phyloP scores from a whole-genome alignment of 2,888 invertebrate species.

The Schizotus pectinicornis region DNA sequence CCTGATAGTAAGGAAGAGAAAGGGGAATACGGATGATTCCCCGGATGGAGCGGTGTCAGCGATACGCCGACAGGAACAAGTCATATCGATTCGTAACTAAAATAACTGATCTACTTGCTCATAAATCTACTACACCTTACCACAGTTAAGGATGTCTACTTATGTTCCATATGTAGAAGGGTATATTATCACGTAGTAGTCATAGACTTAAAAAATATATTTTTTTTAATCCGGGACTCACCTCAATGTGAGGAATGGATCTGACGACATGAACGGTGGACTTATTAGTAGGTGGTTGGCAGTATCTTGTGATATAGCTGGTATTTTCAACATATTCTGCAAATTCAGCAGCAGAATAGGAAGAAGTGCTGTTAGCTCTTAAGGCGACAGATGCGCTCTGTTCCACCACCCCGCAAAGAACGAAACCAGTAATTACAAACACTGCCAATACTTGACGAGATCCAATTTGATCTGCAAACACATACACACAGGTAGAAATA shows the following conservation, averaged over 20 bases:
- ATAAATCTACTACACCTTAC: too few relatives aligned
- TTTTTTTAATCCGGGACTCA: slow-evolving; percentile 34
- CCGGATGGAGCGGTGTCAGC: too few relatives aligned
- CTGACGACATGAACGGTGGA: slow-evolving; percentile 53
- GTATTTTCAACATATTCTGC: slow-evolving; percentile 61
- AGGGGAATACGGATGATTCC: too few relatives aligned
- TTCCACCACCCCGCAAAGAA: slow-evolving; percentile 64
- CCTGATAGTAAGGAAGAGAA: too few relatives aligned
- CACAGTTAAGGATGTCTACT: too few relatives aligned
- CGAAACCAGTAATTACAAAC: slow-evolving; percentile 63
- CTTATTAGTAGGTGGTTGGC: slow-evolving; percentile 51
- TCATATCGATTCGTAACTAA: background rate
- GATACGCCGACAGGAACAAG: background rate
- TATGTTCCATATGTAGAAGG: too few relatives aligned
- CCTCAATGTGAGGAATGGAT: slow-evolving; percentile 59
- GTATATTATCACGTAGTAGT: too few relatives aligned
- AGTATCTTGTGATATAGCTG: slow-evolving; percentile 59
- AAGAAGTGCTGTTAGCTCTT: slow-evolving; percentile 59
- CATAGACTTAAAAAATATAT: background rate
- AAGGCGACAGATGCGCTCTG: slow-evolving; percentile 64
- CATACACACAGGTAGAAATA: too few relatives aligned
- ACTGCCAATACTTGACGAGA: slow-evolving; percentile 62
- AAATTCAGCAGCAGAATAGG: slow-evolving; percentile 58
- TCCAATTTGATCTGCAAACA: slow-evolving; percentile 56
- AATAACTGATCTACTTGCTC: too few relatives aligned